Percentiles rank a stretch among this genome's conserved stretches.
These are phyloP conservation scores for Drosophila oshimai DNA, from an alignment of 1,140 invertebrate species.

Conservation along the genomic window DNA sequence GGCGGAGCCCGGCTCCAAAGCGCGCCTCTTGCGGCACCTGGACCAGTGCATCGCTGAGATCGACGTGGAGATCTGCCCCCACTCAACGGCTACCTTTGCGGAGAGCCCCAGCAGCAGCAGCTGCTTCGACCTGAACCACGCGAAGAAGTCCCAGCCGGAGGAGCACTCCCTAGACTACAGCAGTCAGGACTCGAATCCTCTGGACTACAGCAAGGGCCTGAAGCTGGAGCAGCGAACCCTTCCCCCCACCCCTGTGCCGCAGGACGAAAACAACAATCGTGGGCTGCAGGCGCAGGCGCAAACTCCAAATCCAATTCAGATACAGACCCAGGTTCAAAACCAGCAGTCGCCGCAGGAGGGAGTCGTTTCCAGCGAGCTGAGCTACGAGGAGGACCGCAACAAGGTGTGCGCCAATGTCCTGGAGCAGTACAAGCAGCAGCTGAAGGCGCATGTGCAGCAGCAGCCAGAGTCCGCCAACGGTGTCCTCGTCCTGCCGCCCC, in stretches of 20 bases:
- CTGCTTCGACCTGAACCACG: slow-evolving; percentile 57
- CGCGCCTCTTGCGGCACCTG: slow-evolving; percentile 87
- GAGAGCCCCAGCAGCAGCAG: slow-evolving; percentile 75
- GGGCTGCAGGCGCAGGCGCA: slow-evolving; percentile 45
- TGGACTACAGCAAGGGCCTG: slow-evolving; percentile 78
- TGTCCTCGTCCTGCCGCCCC: slow-evolving; percentile 70
- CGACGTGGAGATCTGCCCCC: slow-evolving; percentile 86
- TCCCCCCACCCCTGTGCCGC: slow-evolving; percentile 37
- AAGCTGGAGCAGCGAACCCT: slow-evolving; percentile 51
- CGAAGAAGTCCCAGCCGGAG: slow-evolving; percentile 55
- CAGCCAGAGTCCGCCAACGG: slow-evolving; percentile 43
- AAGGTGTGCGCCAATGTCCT: slow-evolving; percentile 68
- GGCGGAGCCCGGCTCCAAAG: slow-evolving; percentile 87
- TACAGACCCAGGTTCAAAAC: slow-evolving; percentile 9
- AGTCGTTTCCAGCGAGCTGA: slow-evolving; percentile 29
- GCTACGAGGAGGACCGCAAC: slow-evolving; percentile 52
- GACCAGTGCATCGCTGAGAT: slow-evolving; percentile 88
- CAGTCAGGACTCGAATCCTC: slow-evolving; percentile 80
- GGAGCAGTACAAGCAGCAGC: slow-evolving; percentile 69
- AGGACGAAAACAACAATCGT: slow-evolving; percentile 79
- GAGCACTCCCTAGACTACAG: slow-evolving; percentile 79
- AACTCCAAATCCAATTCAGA: slow-evolving; percentile 14
- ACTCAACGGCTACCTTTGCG: slow-evolving; percentile 52
- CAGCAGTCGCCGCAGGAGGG: slow-evolving; percentile 27
- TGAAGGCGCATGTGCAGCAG: slow-evolving; percentile 40